Conservation (phyloP, 2,888 invertebrate genomes). For the Anaspis maculata region DNA sequence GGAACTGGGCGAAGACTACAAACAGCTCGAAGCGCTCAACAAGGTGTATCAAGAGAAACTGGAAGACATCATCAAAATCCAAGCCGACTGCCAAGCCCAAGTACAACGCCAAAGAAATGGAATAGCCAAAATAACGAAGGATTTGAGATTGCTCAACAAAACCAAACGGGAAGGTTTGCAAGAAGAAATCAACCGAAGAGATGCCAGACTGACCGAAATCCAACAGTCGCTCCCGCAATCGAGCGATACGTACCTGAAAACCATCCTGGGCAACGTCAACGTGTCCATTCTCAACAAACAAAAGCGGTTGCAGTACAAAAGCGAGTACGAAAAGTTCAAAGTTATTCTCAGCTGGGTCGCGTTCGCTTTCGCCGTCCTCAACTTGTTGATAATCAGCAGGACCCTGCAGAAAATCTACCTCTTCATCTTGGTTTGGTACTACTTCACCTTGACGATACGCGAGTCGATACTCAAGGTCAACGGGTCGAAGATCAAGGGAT, state of each 20-base stretch:
- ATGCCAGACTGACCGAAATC: slow-evolving; percentile 78
- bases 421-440: slow-evolving; percentile 98
- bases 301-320: slow-evolving; percentile 86
- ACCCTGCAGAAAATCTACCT: slow-evolving; percentile 76
- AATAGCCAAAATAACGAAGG: slow-evolving; percentile 56
- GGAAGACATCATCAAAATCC: slow-evolving; percentile 70
- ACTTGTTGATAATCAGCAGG: slow-evolving; percentile 49
- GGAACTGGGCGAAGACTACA: slow-evolving; percentile 24
- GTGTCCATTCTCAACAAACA: slow-evolving; percentile 91
- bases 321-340: slow-evolving; percentile 97
- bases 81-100: slow-evolving; percentile 75
- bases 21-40: slow-evolving; percentile 55
- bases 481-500: slow-evolving; percentile 91
- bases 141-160: slow-evolving; percentile 13
- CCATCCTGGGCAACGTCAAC: slow-evolving; percentile 92
- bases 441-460: slow-evolving; percentile 95
- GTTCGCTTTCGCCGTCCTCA: slow-evolving; percentile 70
- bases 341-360: slow-evolving; percentile 84
- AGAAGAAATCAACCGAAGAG: slow-evolving; percentile 68
- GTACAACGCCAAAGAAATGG: slow-evolving; percentile 85
- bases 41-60: slow-evolving; percentile 72
- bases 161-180: slow-evolving; percentile 53
- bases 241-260: slow-evolving; percentile 78
- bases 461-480: slow-evolving; percentile 97
- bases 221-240: slow-evolving; percentile 85